Evolutionary conservation across 2,888 invertebrate genomes (phyloP).

Genomic region (Pterostichus madidus): DNA sequence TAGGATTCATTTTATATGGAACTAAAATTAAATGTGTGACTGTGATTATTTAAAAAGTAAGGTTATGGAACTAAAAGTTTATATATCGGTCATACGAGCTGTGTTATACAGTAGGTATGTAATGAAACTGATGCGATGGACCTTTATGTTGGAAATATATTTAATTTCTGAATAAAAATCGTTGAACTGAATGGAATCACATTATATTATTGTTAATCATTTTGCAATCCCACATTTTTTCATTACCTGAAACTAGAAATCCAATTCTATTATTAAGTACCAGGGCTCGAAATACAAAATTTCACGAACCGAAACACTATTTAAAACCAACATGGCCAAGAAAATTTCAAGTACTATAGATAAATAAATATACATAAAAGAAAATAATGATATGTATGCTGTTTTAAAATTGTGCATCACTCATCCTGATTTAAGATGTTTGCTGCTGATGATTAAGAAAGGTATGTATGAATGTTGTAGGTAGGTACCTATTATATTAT

Average conservation of each 20-base stretch:
- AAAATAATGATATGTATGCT: too few species aligned
- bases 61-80: constrained; percentile 55
- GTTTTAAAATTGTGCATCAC: too few species aligned
- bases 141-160: constrained; percentile 47
- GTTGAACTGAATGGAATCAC: constrained; percentile 40
- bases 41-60: constrained; percentile 60
- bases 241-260: background rate
- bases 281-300: background rate
- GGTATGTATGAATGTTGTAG: background rate
- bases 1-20: constrained; percentile 48
- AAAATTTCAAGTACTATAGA: too few species aligned
- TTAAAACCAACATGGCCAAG: too few species aligned
- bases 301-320: background rate
- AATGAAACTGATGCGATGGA: constrained; percentile 10
- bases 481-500: too few species aligned
- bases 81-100: constrained; percentile 40
- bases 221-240: background rate
- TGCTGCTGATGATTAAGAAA: constrained; percentile 23
- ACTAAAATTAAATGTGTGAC: constrained; percentile 55
- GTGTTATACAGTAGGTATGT: constrained; percentile 7
- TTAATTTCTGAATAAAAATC: constrained; percentile 50
- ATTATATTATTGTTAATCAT: constrained; percentile 5
- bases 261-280: too few species aligned
- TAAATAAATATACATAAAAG: too few species aligned
- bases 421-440: constrained; percentile 9